Evolutionary conservation across 2,797 vertebrate species (phyloP).

Genomic region (Anas capensis): DNA sequence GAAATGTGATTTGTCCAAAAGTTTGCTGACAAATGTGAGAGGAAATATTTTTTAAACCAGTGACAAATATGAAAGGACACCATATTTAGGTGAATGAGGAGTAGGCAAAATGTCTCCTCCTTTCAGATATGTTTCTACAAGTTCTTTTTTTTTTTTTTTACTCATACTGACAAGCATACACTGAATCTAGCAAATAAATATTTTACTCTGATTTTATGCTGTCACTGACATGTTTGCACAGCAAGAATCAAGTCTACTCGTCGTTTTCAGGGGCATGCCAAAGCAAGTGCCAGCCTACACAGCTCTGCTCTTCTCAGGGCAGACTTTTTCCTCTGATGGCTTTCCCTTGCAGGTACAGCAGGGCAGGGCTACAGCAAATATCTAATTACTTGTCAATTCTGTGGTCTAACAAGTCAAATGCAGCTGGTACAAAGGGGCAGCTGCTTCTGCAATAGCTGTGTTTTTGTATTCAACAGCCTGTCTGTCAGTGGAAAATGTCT

Average conservation of each 20-base stretch:
- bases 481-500: neutral
- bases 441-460: rapidly evolving
- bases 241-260: conserved; percentile 58
- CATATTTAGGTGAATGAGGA: conserved; percentile 58
- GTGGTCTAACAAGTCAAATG: neutral
- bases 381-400: neutral
- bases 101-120: conserved; percentile 47
- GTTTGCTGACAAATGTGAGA: conserved; percentile 2
- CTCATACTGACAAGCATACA: conserved; percentile 58
- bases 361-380: neutral
- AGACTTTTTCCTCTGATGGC: neutral
- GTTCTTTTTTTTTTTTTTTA: conserved; percentile 21
- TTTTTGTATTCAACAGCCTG: neutral
- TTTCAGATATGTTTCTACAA: conserved; percentile 63
- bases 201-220: conserved; percentile 70
- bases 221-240: conserved; percentile 65
- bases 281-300: conserved; percentile 59
- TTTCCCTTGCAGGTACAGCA: neutral
- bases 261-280: conserved; percentile 57
- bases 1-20: neutral
- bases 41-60: conserved; percentile 24
- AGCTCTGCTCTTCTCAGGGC: neutral
- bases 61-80: conserved; percentile 56
- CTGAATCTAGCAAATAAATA: conserved; percentile 61
- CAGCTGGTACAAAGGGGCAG: neutral